A percentile compares a stretch with the other conserved stretches of the same genome.
Conservation (phyloP, 2,797 vertebrate genomes). For the Spinus olivaceus region DNA sequence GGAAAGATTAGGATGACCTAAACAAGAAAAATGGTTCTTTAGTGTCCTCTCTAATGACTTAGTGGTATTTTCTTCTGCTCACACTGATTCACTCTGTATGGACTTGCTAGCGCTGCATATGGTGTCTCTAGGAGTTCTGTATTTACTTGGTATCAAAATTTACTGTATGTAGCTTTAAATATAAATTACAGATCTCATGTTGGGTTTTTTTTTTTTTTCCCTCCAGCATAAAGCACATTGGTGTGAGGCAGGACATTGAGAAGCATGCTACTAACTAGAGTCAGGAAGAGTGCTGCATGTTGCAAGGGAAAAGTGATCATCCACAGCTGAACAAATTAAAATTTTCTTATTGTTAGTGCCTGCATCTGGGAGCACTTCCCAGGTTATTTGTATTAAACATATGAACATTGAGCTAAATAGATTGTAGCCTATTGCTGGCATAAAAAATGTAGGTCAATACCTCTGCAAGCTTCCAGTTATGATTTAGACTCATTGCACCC, state of each 20-base stretch:
- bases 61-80: not conserved
- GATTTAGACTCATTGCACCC: not conserved
- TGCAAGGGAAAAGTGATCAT: not conserved
- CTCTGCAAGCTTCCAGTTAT: not conserved
- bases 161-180: not conserved
- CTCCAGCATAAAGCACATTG: not conserved
- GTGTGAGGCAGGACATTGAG: not conserved
- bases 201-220: not conserved
- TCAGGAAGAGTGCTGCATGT: not conserved
- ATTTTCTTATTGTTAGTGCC: not conserved
- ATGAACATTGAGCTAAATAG: not conserved
- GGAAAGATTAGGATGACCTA: not conserved
- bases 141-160: not conserved
- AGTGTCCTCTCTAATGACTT: not conserved
- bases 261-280: not conserved
- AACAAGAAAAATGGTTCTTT: not conserved
- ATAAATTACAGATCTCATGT: not conserved
- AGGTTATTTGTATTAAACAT: not conserved
- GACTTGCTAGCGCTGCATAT: not conserved
- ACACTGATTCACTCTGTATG: accelerated
- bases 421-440: not conserved
- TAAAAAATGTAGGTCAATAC: not conserved
- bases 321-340: not conserved
- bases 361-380: not conserved
- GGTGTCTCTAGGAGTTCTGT: not conserved